Base-by-base conservation (phyloP, 2,797 vertebrate genomes). In the Danio albolineatus region DNA sequence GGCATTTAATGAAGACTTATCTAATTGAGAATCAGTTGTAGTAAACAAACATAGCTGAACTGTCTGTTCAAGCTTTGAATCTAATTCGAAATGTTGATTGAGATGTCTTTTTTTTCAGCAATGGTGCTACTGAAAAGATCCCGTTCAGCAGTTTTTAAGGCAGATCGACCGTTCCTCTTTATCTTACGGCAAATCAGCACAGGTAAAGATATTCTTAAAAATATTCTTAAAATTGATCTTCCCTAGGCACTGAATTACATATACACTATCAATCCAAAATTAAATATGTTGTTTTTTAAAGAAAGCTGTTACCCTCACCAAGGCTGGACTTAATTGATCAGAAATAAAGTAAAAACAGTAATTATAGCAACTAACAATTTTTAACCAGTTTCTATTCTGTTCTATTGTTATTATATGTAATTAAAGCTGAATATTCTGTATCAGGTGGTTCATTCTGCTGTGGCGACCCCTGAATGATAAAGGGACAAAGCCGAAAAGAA, bases 101-200 rank as follows among this genome's bases (percentile, higher is more conserved):
- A 16, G 7, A 41, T n/a, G 7, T 39, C 10, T 41, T 12, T 83
- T 13, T 79, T 51, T 80, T 46, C 82, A 98, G 96, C 94, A 48
- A 96, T 98, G 94, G 87, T 97, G 82, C 89, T 97, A 57, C 90
- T 96, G 54, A 98, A 97, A 91, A 91, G 96, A 86, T 97, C 96
- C 48, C 90, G 94, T n/a, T 92, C 92, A 13, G 92, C 95, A 0
- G 86, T 96, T 81, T 97, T 98, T 85, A 98, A 97, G 91, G 97
- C 95, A 7, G 95, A 98, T 77, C 89, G 93, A 16, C 95, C 96
- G 6, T 98, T 97, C 89, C 84, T 93, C 19, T 97, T 97, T 86
- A 90, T 96, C 39, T 90, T 97, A 76, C 91, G 94, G 87, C 93
- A 96, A 76, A 79, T 90, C n/a, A 91, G 87, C 79, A 95, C 94